These are phyloP conservation scores for Tragulus kanchil DNA, from an alignment of 2,113 vertebrate genomes.

Conservation along the genomic window DNA sequence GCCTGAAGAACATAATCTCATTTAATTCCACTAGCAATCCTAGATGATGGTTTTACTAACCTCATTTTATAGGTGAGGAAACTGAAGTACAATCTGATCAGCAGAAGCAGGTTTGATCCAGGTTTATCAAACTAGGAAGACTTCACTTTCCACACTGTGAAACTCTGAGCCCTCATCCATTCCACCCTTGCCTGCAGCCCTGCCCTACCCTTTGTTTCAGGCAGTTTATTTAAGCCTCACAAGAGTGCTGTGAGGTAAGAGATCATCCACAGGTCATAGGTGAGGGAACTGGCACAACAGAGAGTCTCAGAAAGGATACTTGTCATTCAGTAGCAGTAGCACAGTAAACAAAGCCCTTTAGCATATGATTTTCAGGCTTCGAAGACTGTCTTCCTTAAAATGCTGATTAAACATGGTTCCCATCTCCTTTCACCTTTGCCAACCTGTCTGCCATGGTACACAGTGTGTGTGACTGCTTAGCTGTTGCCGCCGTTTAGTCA, in stretches of 20 bases:
- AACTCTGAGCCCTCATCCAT: not conserved
- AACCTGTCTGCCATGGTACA: not conserved
- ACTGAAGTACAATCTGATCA: not conserved
- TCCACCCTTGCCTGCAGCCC: fast-evolving
- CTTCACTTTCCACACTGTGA: not conserved
- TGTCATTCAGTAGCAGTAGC: not conserved
- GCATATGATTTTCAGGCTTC: not conserved
- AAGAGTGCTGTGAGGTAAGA: fast-evolving
- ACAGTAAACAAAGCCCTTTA: not conserved
- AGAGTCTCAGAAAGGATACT: not conserved
- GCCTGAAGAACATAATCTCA: not conserved
- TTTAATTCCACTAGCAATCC: not conserved
- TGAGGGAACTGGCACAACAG: not conserved
- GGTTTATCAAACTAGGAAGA: not conserved
- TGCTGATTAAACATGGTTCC: not conserved
- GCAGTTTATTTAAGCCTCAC: not conserved
- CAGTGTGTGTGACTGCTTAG: fast-evolving
- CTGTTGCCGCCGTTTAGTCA: not conserved
- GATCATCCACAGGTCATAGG: not conserved
- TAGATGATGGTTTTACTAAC: not conserved
- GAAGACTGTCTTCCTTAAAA: not conserved
- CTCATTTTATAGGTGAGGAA: not conserved
- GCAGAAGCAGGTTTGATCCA: not conserved
- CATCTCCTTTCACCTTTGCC: not conserved
- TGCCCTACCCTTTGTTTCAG: not conserved